Evolutionary conservation across 1,140 invertebrate species (phyloP), one percentile per base, ranked within the genome.

Genomic region (Conus betulinus): DNA sequence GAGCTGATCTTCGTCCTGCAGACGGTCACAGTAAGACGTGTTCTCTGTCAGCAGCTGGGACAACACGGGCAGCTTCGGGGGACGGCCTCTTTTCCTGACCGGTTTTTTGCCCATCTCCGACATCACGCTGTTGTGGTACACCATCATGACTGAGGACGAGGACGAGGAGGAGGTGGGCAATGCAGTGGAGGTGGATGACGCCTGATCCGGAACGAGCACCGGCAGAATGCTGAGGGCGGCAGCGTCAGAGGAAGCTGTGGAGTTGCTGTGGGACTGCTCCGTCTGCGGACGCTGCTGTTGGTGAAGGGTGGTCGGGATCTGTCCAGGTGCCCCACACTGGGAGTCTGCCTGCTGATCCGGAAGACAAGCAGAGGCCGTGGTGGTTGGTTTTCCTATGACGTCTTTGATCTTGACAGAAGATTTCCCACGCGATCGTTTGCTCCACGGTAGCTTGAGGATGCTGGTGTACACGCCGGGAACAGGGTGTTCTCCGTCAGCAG

Each of bases 371-470:
- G 86, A 23, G 53, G 5, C 71, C n/a, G 76, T 78, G 23, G 67
- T 76, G 20, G 60, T 17, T 52, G 85, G 53, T 25, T 88, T 89
- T 88, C 27, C n/a, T 25, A 82, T 57, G 20, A 84, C 82, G 84
- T 87, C 85, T 85, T 88, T 89, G 27, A 67, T 84, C 63, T 81
- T 90, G 52, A 88, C 85, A 20, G 89, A 79, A 20, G 89, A 79
- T 57, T 92, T 93, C 7, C 91, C 92, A 53, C 93, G 87, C 25
- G 93, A 91, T 71, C 93, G 87, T 57, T 91, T 88, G 85, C 92
- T 93, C 92, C 93, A 93, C 15, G 93, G 93, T 23, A 94, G 89
- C 88, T 94, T 94, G 39, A 94, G 89, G 27, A 93, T 93, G 88
- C 93, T 94, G 7, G 93, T 94, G 88, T 94, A 94, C 5, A 94